phyloP scores from a whole-genome alignment of 2,113 vertebrate species.

The Synodontis membranacea region DNA sequence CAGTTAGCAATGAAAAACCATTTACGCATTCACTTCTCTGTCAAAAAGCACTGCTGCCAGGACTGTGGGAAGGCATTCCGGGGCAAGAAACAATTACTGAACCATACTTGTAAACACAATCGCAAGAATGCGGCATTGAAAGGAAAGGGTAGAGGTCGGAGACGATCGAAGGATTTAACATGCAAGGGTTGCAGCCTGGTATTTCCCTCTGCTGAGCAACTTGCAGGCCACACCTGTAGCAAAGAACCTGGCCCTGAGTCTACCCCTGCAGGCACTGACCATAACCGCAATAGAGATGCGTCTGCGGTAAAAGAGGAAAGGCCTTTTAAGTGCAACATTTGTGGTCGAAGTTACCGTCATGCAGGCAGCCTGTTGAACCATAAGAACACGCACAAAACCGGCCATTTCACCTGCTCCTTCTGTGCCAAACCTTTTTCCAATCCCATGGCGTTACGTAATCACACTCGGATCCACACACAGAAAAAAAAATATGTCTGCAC shows the following conservation, averaged over 20 bases:
- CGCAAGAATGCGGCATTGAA: constrained; percentile 52
- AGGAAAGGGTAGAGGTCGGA: constrained; percentile 49
- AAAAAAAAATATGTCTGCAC: constrained; percentile 75
- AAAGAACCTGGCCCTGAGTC: not conserved
- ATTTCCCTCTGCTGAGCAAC: constrained; percentile 62
- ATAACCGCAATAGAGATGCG: not conserved
- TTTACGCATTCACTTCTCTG: constrained; percentile 81
- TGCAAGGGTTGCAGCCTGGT: constrained; percentile 65
- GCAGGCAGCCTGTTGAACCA: constrained; percentile 76
- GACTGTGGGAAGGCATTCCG: constrained; percentile 83
- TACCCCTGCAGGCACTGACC: constrained; percentile 19
- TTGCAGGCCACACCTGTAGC: constrained; percentile 62
- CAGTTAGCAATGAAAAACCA: constrained; percentile 88
- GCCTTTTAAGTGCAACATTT: constrained; percentile 74
- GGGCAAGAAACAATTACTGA: constrained; percentile 78
- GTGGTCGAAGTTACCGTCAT: constrained; percentile 75
- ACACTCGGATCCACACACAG: constrained; percentile 76
- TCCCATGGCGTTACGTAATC: constrained; percentile 76
- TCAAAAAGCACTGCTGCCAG: constrained; percentile 75
- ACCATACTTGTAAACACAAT: constrained; percentile 70
- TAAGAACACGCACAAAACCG: constrained; percentile 77
- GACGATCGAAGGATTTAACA: constrained; percentile 53
- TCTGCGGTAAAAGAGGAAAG: constrained; percentile 64
- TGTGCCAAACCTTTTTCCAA: constrained; percentile 78
- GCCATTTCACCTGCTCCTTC: constrained; percentile 73